These are phyloP conservation scores for Takifugu ocellatus DNA, from an alignment of 2,797 vertebrate species.

Conservation along the genomic window DNA sequence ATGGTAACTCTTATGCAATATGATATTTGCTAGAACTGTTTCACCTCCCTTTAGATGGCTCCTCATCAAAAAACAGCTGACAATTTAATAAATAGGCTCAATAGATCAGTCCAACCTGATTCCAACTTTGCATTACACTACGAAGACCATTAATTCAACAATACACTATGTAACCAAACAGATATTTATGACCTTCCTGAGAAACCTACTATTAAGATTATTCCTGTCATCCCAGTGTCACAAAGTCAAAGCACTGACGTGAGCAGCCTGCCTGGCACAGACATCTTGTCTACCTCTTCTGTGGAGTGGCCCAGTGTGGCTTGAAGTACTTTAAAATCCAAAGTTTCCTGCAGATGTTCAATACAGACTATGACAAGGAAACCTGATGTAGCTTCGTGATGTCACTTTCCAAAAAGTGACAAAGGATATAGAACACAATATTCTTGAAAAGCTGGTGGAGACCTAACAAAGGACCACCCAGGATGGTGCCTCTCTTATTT, in stretches of 20 bases:
- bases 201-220: neutral
- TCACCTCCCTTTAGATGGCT: neutral
- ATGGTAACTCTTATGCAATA: slow-evolving; percentile 21
- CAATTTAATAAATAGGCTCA: neutral
- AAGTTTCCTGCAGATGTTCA: neutral
- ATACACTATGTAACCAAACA: neutral
- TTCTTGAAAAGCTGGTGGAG: neutral
- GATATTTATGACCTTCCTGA: slow-evolving; percentile 1
- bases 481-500: no score
- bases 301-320: neutral
- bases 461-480: neutral
- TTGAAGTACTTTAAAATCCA: neutral
- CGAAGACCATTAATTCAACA: slow-evolving; percentile 31
- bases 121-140: slow-evolving; percentile 28
- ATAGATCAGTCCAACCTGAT: neutral
- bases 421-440: neutral
- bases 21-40: slow-evolving; percentile 22
- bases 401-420: neutral
- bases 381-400: neutral
- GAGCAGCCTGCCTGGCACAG: neutral
- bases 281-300: neutral
- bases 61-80: neutral
- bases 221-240: neutral
- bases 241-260: neutral
- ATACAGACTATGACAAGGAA: neutral